phyloP scores from a whole-genome alignment of 2,797 vertebrate genomes.

The Lutjanus argentimaculatus region DNA sequence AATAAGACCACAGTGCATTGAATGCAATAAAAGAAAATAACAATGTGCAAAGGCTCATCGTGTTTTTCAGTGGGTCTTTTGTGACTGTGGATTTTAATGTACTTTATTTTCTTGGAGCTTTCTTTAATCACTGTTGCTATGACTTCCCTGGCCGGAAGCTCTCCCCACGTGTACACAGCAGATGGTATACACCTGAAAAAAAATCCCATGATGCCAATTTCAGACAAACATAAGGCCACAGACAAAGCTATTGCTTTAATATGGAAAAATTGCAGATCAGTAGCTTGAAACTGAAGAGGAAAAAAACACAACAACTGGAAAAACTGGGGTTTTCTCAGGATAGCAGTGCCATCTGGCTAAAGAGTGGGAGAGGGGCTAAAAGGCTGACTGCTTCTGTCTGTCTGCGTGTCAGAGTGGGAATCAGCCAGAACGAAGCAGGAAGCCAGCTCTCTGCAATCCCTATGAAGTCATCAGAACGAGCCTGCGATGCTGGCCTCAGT shows the following conservation, averaged over 20 bases:
- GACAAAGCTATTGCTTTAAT: not conserved
- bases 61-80: too few species aligned
- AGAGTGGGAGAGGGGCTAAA: conserved; percentile 23
- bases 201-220: conserved; percentile 5
- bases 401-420: conserved; percentile 76
- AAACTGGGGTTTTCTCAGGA: conserved; percentile 14
- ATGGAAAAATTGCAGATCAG: conserved; percentile 5
- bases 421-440: conserved; percentile 71
- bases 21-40: too few species aligned
- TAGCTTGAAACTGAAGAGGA: conserved; percentile 8
- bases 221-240: not conserved
- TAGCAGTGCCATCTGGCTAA: conserved; percentile 31
- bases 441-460: conserved; percentile 64
- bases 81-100: too few species aligned
- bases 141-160: not conserved
- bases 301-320: conserved; percentile 3
- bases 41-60: too few species aligned
- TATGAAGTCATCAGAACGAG: conserved; percentile 77
- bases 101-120: not conserved
- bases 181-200: not conserved
- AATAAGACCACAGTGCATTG: too few species aligned
- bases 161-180: not conserved
- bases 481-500: conserved; percentile 24
- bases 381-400: conserved; percentile 67
- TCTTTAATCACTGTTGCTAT: not conserved